Base-by-base conservation (phyloP, 2,797 vertebrate species). In the Pseudotriccus pelzelni region DNA sequence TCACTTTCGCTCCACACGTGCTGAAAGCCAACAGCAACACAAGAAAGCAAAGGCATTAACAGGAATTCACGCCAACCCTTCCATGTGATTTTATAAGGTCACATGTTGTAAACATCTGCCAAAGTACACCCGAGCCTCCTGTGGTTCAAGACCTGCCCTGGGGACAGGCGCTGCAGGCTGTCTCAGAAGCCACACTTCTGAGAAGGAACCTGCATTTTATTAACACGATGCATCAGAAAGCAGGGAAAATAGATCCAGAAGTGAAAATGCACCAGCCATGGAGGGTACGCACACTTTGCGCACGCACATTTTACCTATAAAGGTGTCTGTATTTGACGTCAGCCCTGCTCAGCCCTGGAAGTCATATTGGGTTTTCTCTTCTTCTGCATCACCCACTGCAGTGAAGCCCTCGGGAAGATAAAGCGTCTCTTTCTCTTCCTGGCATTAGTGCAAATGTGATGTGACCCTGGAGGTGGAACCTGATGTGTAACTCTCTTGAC, bases 1-100 rank as follows among this genome's bases (percentile, higher is more conserved):
- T 99, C 99, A 16, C 99, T 99, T 97, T 99, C 99, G 11, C 99
- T 99, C 99, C 99, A 99, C 94, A 99, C 99, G 5, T 99, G 99
- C 99, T 99, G 89, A 27, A 81, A 53, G 59, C 86, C 94, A 97
- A 95, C 32, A 73, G 60, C 74, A 59, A 69, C 67, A 92, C 52
- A 78, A 79, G 90, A 95, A 75, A 94, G 73, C 79, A 89, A 83
- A 96, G 32, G 52, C 36, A 44, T 96, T 85, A 96, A 76, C 9
- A 78, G 62, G 83, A 52, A 88, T 80, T 70, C 55, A 72, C 0
- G 0, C 22, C 15, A n/a, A 34, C 23, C 39, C 60, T 75, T 85
- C 78, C 89, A 37, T 3, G 2, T n/a, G 69, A 70, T 78, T 95
- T 91, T 73, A 76, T 52, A 72, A 69, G 82, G 76, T 56, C 76